Evolutionary conservation across 2,113 vertebrate species (phyloP).

Genomic region (Scytalopus superciliaris): DNA sequence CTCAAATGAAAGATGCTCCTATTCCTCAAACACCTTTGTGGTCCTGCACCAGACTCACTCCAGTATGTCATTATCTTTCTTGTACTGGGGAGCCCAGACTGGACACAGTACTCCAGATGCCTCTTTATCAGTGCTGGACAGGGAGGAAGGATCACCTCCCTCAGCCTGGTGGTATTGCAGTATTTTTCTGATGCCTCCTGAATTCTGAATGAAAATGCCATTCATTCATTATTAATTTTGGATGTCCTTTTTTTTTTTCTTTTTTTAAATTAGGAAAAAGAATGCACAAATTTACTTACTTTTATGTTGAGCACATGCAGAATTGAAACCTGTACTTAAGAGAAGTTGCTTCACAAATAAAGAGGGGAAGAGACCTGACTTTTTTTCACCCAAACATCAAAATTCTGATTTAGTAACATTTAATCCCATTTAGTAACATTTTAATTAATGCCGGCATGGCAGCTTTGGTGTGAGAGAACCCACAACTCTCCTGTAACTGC

Average conservation of each 20-base stretch:
- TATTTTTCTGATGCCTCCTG: background rate
- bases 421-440: background rate
- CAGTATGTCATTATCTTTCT: background rate
- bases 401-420: no score
- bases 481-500: background rate
- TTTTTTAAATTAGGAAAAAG: background rate
- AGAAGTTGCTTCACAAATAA: background rate
- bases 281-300: background rate
- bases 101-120: background rate
- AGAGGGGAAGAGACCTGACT: background rate
- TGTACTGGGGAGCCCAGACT: background rate
- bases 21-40: background rate
- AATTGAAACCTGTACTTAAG: background rate
- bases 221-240: background rate
- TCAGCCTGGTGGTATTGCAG: background rate
- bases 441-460: background rate
- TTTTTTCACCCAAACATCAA: background rate
- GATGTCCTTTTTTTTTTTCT: background rate
- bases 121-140: background rate
- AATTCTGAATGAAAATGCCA: background rate
- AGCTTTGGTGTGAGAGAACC: background rate
- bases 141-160: background rate
- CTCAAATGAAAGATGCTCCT: background rate
- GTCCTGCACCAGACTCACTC: background rate
- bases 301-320: background rate